Evolutionary conservation across 2,113 vertebrate species (phyloP).

Genomic region (Oreochromis niloticus): DNA sequence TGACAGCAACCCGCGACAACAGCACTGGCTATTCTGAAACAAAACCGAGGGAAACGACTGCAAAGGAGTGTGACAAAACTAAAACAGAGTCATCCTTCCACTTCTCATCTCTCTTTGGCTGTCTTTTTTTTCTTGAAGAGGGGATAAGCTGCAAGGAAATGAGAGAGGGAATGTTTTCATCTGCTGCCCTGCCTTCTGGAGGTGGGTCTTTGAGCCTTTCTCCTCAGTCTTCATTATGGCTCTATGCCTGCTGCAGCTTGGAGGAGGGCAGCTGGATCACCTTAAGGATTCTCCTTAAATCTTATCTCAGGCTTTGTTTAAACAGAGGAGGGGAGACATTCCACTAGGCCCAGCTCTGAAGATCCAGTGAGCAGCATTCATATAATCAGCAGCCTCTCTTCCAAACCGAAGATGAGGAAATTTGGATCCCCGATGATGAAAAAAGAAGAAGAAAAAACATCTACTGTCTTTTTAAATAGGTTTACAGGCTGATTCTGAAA

Average conservation of each 20-base stretch:
- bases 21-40: slow-evolving; percentile 17
- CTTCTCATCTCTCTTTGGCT: slow-evolving; percentile 24
- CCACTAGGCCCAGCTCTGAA: slow-evolving; percentile 48
- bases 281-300: slow-evolving; percentile 74
- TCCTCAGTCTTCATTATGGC: slow-evolving; percentile 49
- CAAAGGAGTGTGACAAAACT: slow-evolving; percentile 25
- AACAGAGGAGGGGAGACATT: slow-evolving; percentile 71
- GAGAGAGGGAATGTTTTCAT: slow-evolving; percentile 24
- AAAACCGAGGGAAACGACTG: slow-evolving; percentile 3
- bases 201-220: slow-evolving; percentile 37
- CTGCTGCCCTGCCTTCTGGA: slow-evolving; percentile 42
- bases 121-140: slow-evolving; percentile 1
- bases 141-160: slow-evolving; percentile 31
- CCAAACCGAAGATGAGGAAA: neutral
- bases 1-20: slow-evolving; percentile 28
- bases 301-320: slow-evolving; percentile 75
- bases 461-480: neutral
- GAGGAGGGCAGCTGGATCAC: slow-evolving; percentile 69
- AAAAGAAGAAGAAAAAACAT: neutral
- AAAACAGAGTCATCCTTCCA: slow-evolving; percentile 33
- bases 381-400: slow-evolving; percentile 37
- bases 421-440: neutral
- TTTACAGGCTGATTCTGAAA: neutral
- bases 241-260: slow-evolving; percentile 46
- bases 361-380: slow-evolving; percentile 44